Percentiles rank a stretch among this genome's conserved stretches.
phyloP scores from a whole-genome alignment of 2,888 invertebrate species.

The Chrysolina haemoptera region DNA sequence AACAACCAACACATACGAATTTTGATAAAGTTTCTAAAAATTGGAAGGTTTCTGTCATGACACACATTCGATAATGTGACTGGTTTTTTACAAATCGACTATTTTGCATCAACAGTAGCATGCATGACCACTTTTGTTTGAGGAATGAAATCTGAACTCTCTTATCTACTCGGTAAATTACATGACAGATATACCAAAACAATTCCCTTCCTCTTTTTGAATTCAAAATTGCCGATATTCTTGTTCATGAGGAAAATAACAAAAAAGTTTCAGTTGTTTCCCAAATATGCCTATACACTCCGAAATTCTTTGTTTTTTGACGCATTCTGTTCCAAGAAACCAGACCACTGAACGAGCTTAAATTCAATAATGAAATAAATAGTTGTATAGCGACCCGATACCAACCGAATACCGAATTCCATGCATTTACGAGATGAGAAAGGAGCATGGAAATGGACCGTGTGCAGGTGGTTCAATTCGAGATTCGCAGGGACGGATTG shows the following conservation, averaged over 20 bases:
- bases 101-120: too few relatives aligned
- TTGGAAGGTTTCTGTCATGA: too few relatives aligned
- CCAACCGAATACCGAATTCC: conserved; percentile 25
- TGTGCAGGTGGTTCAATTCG: conserved; percentile 30
- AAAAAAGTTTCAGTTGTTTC: background rate
- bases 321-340: conserved; percentile 10
- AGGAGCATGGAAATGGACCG: conserved; percentile 30
- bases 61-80: too few relatives aligned
- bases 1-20: too few relatives aligned
- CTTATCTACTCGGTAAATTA: too few relatives aligned
- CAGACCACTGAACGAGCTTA: background rate
- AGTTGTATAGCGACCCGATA: conserved; percentile 16
- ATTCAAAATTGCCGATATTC: too few relatives aligned
- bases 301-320: background rate
- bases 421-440: conserved; percentile 26
- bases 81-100: too few relatives aligned
- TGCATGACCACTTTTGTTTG: too few relatives aligned
- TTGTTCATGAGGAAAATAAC: background rate
- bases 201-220: too few relatives aligned
- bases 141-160: too few relatives aligned
- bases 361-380: conserved; percentile 26
- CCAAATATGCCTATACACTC: background rate
- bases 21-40: too few relatives aligned
- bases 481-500: background rate
- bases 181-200: too few relatives aligned